These are phyloP conservation scores for Amblyjoppa fuscipennis DNA, from an alignment of 2,888 invertebrate species.

Conservation along the genomic window DNA sequence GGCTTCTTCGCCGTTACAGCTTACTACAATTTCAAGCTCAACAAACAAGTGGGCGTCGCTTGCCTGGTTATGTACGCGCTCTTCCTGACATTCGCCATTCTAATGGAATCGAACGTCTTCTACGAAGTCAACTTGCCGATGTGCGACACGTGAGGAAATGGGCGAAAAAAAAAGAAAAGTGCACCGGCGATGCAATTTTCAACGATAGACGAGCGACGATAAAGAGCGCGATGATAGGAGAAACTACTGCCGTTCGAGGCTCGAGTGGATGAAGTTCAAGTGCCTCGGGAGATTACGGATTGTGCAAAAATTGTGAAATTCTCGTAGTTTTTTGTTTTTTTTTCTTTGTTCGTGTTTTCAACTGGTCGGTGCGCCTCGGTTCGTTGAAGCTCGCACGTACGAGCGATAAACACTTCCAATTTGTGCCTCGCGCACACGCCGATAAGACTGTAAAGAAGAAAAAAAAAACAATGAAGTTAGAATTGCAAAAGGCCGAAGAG, in stretches of 20 bases:
- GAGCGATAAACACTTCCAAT: not conserved
- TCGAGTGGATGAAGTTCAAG: conserved; percentile 4
- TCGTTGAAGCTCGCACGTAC: not conserved
- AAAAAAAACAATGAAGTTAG: not conserved
- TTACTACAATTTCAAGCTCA: conserved; percentile 90
- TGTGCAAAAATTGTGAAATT: conserved; percentile 9
- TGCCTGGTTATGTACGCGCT: conserved; percentile 89
- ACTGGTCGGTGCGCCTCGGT: not conserved
- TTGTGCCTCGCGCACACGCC: not conserved
- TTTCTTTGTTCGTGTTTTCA: not conserved
- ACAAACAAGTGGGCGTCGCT: conserved; percentile 89
- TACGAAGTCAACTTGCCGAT: conserved; percentile 82
- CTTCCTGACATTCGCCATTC: conserved; percentile 91
- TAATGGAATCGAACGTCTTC: conserved; percentile 92
- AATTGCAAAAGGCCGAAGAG: not conserved
- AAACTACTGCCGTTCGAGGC: not conserved
- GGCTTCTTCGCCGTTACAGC: conserved; percentile 90
- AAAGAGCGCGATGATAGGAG: not conserved
- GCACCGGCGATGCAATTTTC: not conserved
- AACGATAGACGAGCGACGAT: not conserved
- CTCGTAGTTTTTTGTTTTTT: not conserved
- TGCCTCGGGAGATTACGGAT: conserved; percentile 4
- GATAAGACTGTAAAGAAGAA: not conserved
- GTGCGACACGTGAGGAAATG: conserved; percentile 69
- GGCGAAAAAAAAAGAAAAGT: not conserved